Conservation (phyloP, 2,113 vertebrate genomes). For the Esox niger region DNA sequence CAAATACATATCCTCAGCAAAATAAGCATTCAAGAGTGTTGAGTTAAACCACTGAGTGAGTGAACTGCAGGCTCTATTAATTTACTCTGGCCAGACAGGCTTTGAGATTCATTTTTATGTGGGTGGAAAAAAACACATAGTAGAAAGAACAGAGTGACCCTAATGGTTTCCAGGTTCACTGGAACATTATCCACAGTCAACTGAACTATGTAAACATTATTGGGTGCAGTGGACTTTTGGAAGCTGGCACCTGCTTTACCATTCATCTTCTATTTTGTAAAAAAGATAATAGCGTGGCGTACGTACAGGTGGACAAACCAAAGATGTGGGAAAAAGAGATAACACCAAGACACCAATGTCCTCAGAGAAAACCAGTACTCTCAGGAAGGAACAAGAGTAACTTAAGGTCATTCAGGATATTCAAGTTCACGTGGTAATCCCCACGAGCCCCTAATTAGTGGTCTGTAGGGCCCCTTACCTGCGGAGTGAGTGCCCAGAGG, state of each 20-base stretch:
- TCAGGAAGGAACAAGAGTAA: neutral
- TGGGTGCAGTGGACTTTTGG: neutral
- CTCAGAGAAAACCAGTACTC: neutral
- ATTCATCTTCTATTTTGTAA: neutral
- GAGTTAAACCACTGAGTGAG: constrained; percentile 6
- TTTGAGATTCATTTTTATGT: constrained; percentile 10
- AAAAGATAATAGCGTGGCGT: too few relatives aligned
- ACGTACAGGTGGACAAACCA: too few relatives aligned
- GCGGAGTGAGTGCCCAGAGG: constrained; percentile 71
- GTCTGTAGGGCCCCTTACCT: constrained; percentile 73
- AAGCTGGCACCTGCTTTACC: neutral
- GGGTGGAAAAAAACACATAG: neutral
- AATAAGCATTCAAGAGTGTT: constrained; percentile 9
- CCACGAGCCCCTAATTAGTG: neutral
- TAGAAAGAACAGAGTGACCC: neutral
- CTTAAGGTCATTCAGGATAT: neutral
- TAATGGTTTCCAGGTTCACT: constrained; percentile 4
- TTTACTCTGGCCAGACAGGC: neutral
- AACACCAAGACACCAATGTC: too few relatives aligned
- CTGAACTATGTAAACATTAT: neutral
- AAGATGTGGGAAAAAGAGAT: too few relatives aligned
- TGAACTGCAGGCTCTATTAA: constrained; percentile 18
- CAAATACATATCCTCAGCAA: constrained; percentile 33
- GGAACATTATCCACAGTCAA: neutral
- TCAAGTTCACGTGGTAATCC: neutral